A percentile compares a stretch with the other conserved stretches of the same genome.
Conservation (phyloP, 2,888 invertebrate species). For the Spodoptera picta region DNA sequence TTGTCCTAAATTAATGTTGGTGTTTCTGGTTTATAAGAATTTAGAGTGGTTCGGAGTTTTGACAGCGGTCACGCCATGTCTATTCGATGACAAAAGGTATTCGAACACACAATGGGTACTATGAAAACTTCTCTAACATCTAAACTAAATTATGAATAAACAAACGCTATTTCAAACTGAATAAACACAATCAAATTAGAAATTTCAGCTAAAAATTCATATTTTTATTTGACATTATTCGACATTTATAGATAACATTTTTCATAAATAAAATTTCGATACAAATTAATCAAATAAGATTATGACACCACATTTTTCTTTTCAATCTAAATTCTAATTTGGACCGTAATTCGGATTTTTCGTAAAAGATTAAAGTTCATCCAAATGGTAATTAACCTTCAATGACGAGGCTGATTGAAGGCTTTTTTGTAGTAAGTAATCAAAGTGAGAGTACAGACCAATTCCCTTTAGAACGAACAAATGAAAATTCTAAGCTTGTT, state of each 20-base stretch:
- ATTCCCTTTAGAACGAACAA: conserved; percentile 10
- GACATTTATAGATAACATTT: not conserved
- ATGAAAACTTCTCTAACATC: too few relatives aligned
- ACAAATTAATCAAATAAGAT: conserved; percentile 14
- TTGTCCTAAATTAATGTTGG: too few relatives aligned
- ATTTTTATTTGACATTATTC: not conserved
- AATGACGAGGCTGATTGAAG: conserved; percentile 33
- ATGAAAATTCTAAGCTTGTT: not conserved
- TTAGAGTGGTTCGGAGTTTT: too few relatives aligned
- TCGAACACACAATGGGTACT: too few relatives aligned
- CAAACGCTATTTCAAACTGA: too few relatives aligned
- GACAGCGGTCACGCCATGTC: too few relatives aligned
- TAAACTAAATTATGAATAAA: too few relatives aligned
- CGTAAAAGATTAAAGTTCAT: conserved; percentile 20
- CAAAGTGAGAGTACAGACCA: not conserved
- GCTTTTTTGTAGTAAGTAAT: conserved; percentile 14
- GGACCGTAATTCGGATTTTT: conserved; percentile 13
- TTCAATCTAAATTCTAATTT: conserved; percentile 36
- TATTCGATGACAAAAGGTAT: too few relatives aligned
- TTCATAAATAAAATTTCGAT: not conserved
- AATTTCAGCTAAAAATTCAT: too few relatives aligned
- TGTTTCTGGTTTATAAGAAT: too few relatives aligned
- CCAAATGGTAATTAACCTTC: conserved; percentile 24
- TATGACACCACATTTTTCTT: conserved; percentile 4
- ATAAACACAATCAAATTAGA: too few relatives aligned